Evolutionary conservation across 2,888 invertebrate species (phyloP).

Genomic region (Protophormia terraenovae): DNA sequence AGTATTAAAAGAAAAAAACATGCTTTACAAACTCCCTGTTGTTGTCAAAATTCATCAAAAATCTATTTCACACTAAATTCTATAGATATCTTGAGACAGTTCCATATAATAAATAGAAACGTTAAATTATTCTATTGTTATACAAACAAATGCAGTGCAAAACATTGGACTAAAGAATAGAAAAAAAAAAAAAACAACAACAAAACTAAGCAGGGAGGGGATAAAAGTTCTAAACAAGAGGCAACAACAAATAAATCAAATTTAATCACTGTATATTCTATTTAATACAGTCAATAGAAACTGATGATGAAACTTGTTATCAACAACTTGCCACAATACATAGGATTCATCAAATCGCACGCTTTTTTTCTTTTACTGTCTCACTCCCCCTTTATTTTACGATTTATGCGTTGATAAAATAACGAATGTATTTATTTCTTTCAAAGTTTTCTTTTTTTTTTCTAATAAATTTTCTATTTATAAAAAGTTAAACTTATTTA

Average conservation of each 20-base stretch:
- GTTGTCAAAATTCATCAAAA: background rate
- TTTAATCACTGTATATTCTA: conserved; percentile 35
- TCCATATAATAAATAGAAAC: background rate
- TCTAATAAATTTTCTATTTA: background rate
- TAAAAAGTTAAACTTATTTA: background rate
- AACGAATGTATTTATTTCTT: background rate
- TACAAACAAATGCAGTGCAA: background rate
- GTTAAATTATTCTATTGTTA: background rate
- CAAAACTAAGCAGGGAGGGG: background rate
- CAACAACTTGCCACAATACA: background rate
- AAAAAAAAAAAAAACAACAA: too few relatives aligned
- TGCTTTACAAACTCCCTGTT: background rate
- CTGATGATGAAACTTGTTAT: conserved; percentile 21
- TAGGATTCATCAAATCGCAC: background rate
- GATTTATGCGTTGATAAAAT: background rate
- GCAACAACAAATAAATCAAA: conserved; percentile 34
- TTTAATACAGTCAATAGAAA: conserved; percentile 6
- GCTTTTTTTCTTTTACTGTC: background rate
- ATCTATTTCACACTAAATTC: background rate
- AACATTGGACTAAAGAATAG: background rate
- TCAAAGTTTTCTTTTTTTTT: too few relatives aligned
- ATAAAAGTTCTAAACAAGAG: conserved; percentile 12
- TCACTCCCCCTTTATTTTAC: background rate
- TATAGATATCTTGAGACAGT: conserved; percentile 3
- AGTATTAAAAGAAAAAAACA: background rate